Conservation (phyloP, 2,888 invertebrate species). For the Deilephila porcellus region DNA sequence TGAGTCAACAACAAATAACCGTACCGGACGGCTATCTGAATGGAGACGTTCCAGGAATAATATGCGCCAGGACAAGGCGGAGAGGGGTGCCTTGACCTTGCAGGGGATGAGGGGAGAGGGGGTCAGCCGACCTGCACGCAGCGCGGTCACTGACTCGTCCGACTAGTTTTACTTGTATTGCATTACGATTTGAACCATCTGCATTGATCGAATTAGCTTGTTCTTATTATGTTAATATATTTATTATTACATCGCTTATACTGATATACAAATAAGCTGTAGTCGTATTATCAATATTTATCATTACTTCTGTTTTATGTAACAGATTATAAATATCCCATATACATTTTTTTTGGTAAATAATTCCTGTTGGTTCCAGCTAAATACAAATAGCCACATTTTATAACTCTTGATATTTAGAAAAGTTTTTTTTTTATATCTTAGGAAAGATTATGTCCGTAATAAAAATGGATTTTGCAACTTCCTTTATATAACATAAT, state of each 20-base stretch:
- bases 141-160: slow-evolving; percentile 72
- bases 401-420: not conserved
- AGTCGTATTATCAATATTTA: not conserved
- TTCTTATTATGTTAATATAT: not conserved
- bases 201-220: slow-evolving; percentile 28
- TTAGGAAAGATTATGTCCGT: not conserved
- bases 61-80: slow-evolving; percentile 49
- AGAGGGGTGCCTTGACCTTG: slow-evolving; percentile 76
- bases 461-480: not conserved
- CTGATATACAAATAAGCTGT: not conserved
- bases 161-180: slow-evolving; percentile 66
- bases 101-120: slow-evolving; percentile 58
- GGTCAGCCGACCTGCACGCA: slow-evolving; percentile 53
- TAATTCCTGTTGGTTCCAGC: too few species aligned
- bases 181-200: slow-evolving; percentile 41
- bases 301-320: not conserved
- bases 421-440: not conserved
- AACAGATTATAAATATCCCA: too few species aligned
- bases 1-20: slow-evolving; percentile 35
- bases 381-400: too few species aligned
- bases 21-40: slow-evolving; percentile 47
- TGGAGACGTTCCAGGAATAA: slow-evolving; percentile 63
- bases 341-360: too few species aligned
- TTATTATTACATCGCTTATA: not conserved
- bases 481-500: not conserved